These are phyloP conservation scores for Leptopilina boulardi DNA, from an alignment of 1,140 invertebrate species.

Conservation along the genomic window DNA sequence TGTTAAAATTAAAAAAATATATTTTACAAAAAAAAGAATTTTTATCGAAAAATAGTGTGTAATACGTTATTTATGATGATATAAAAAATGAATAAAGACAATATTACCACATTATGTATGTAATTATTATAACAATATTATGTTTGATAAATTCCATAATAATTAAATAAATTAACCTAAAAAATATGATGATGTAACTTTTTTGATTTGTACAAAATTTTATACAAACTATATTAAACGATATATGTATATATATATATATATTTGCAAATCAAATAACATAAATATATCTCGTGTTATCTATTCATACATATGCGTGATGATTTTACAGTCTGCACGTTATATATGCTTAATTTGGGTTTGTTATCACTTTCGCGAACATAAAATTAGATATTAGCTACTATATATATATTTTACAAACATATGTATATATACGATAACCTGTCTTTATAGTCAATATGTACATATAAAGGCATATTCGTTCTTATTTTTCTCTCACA, in stretches of 20 bases:
- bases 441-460: neutral
- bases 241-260: too few species aligned
- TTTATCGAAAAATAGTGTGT: too few species aligned
- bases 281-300: neutral
- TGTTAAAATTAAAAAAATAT: too few species aligned
- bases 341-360: neutral
- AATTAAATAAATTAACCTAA: neutral
- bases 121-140: too few species aligned
- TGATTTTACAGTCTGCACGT: neutral
- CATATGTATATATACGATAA: neutral
- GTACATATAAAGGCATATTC: neutral
- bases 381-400: conserved; percentile 11
- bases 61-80: too few species aligned
- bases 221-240: too few species aligned
- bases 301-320: neutral
- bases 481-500: neutral
- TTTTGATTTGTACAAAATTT: too few species aligned
- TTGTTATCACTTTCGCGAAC: neutral
- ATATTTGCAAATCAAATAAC: neutral
- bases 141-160: too few species aligned
- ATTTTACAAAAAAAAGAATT: too few species aligned
- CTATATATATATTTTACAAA: neutral
- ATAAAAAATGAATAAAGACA: too few species aligned
- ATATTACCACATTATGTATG: too few species aligned
- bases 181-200: too few species aligned